Evolutionary conservation across 2,888 invertebrate genomes (phyloP).

Genomic region (Chrysolina oricalcia): DNA sequence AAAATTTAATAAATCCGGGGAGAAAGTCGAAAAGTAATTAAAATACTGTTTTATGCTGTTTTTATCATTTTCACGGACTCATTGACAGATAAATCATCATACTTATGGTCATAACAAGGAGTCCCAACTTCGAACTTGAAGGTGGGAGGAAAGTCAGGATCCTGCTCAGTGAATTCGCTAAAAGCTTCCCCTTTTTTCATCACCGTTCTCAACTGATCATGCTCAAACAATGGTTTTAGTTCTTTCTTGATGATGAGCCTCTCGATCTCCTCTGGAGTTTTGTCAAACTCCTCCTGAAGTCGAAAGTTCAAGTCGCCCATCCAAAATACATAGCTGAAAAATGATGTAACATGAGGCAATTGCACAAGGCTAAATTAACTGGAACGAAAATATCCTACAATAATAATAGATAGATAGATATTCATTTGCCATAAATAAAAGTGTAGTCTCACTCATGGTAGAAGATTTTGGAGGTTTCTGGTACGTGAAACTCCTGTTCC

Average conservation of each 20-base stretch:
- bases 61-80: no score
- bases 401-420: background rate
- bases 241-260: conserved; percentile 79
- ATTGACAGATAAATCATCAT: conserved; percentile 45
- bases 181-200: conserved; percentile 87
- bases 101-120: conserved; percentile 87
- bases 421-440: background rate
- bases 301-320: conserved; percentile 94
- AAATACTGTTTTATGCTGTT: no score
- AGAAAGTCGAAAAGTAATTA: no score
- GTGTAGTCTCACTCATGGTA: conserved; percentile 89
- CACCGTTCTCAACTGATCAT: conserved; percentile 85
- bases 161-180: conserved; percentile 83
- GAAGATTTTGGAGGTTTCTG: conserved; percentile 87
- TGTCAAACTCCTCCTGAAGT: conserved; percentile 78
- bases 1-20: no score
- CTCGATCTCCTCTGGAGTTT: conserved; percentile 80
- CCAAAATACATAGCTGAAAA: conserved; percentile 90
- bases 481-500: conserved; percentile 85
- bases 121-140: conserved; percentile 88
- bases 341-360: conserved; percentile 21
- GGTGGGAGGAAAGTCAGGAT: conserved; percentile 88
- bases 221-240: conserved; percentile 77
- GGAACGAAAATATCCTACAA: background rate
- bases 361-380: background rate